Percentiles rank a stretch among this genome's conserved stretches.
phyloP scores from a whole-genome alignment of 2,888 invertebrate species.

The Nipponacmea schrenckii region DNA sequence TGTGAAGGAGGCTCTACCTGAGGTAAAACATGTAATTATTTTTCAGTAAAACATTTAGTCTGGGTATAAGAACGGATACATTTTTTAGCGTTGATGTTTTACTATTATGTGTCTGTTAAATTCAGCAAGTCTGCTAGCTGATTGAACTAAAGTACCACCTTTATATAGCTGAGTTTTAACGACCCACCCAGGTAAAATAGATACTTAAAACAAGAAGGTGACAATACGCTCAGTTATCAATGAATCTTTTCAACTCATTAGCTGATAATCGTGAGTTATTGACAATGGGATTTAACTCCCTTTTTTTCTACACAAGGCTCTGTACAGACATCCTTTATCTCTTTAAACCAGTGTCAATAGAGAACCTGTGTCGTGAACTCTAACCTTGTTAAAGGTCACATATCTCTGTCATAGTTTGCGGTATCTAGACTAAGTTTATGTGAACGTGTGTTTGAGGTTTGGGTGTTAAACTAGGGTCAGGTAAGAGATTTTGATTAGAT shows the following conservation, averaged over 20 bases:
- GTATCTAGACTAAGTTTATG: background rate
- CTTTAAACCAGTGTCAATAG: background rate
- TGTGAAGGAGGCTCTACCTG: too few species aligned
- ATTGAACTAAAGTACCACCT: too few species aligned
- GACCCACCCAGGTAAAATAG: too few species aligned
- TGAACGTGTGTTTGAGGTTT: background rate
- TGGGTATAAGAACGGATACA: too few species aligned
- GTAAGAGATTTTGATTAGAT: background rate
- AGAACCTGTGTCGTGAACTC: slow-evolving; percentile 1
- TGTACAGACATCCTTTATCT: background rate
- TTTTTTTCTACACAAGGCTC: background rate
- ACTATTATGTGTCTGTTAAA: too few species aligned
- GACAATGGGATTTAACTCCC: background rate
- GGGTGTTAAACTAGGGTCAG: background rate
- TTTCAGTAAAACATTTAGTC: too few species aligned
- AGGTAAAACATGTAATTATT: too few species aligned
- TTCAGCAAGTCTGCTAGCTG: too few species aligned
- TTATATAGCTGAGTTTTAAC: too few species aligned
- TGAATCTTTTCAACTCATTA: background rate
- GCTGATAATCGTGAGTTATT: background rate
- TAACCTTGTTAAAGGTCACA: background rate
- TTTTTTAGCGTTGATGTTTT: too few species aligned
- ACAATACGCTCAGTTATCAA: background rate
- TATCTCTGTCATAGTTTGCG: slow-evolving; percentile 1
- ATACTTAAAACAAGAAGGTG: background rate